Percentiles rank a stretch among this genome's conserved stretches.
Conservation (phyloP, 2,888 invertebrate genomes). For the Saturnia pavonia region DNA sequence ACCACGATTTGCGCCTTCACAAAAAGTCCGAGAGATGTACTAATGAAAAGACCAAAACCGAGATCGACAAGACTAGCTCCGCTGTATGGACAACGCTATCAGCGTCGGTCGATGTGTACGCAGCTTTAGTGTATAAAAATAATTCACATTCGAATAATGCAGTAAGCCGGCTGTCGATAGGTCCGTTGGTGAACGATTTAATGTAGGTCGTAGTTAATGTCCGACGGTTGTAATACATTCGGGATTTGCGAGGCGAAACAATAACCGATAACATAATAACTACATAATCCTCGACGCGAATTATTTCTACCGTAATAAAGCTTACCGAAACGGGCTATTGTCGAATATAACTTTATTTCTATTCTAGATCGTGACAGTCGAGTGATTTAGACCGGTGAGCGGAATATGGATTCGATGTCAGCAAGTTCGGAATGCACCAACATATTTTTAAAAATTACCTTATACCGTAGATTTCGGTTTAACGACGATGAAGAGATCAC, state of each 20-base stretch:
- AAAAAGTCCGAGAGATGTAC: no score
- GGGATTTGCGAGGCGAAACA: constrained; percentile 18
- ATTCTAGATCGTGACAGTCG: no score
- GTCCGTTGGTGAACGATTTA: constrained; percentile 13
- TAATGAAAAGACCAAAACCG: no score
- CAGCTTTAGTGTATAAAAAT: constrained; percentile 7
- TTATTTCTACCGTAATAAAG: constrained; percentile 11
- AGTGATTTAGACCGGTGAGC: no score
- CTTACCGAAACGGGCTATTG: background rate
- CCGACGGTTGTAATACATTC: constrained; percentile 2
- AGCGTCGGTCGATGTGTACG: background rate
- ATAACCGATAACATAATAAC: constrained; percentile 14
- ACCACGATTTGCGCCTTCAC: background rate
- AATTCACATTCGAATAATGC: constrained; percentile 10
- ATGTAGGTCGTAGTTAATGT: constrained; percentile 19
- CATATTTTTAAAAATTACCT: no score
- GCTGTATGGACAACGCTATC: background rate
- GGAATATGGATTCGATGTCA: no score
- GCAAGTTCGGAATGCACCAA: no score
- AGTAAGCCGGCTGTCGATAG: constrained; percentile 13
- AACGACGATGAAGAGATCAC: no score
- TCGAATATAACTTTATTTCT: background rate
- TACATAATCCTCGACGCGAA: constrained; percentile 4
- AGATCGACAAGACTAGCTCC: background rate
- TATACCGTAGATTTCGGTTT: no score